Percentiles rank a stretch among this genome's conserved stretches.
These are phyloP conservation scores for Phocides pigmalion DNA, from an alignment of 1,140 invertebrate species.

Conservation along the genomic window DNA sequence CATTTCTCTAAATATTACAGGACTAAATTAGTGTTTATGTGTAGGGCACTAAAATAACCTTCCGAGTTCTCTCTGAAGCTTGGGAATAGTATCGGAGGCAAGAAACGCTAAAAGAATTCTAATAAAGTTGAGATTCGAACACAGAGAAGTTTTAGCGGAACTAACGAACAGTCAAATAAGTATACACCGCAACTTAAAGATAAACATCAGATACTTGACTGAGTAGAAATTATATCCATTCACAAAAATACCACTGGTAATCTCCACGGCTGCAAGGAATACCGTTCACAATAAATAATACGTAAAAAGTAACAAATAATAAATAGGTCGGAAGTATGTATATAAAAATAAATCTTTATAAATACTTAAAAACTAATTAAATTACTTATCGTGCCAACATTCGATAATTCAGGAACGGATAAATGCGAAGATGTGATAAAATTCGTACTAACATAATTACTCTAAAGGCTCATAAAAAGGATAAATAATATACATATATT, in stretches of 20 bases:
- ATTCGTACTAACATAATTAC: constrained; percentile 25
- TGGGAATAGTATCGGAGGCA: constrained; percentile 38
- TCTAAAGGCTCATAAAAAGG: constrained; percentile 31
- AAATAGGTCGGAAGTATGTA: constrained; percentile 79
- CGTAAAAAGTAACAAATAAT: constrained; percentile 75
- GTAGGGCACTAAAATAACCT: constrained; percentile 24
- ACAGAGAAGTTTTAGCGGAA: constrained; percentile 63
- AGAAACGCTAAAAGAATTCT: constrained; percentile 71
- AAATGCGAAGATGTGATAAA: constrained; percentile 31
- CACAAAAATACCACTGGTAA: constrained; percentile 55
- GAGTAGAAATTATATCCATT: constrained; percentile 39
- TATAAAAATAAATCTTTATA: constrained; percentile 78
- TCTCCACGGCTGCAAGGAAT: constrained; percentile 51
- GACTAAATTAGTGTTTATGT: constrained; percentile 34
- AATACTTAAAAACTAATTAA: constrained; percentile 75
- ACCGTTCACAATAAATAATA: constrained; percentile 67
- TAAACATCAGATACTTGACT: constrained; percentile 52
- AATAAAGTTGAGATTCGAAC: constrained; percentile 70
- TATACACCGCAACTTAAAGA: constrained; percentile 78
- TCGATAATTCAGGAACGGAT: constrained; percentile 32
- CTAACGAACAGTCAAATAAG: constrained; percentile 66
- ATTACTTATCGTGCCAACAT: constrained; percentile 47
- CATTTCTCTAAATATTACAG: constrained; percentile 64
- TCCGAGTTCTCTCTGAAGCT: neutral
- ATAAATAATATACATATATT: constrained; percentile 9